Evolutionary conservation across 2,113 vertebrate genomes (phyloP).

Genomic region (Hyperoodon ampullatus): DNA sequence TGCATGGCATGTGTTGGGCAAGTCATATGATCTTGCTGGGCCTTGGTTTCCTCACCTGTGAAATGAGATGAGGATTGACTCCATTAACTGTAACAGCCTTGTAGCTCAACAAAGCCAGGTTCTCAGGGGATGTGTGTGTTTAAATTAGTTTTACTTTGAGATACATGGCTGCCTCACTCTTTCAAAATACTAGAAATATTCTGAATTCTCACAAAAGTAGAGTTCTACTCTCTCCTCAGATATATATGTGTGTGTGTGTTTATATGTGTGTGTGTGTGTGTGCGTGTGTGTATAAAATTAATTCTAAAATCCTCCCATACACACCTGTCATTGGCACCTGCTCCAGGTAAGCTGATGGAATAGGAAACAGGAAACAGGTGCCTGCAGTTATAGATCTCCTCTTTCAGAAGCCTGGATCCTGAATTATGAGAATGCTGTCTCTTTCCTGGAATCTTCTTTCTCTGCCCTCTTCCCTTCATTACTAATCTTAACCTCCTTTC

Average conservation of each 20-base stretch:
- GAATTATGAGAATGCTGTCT: neutral
- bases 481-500: neutral
- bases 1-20: fast-evolving
- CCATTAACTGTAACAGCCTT: neutral
- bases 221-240: neutral
- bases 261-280: neutral
- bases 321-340: neutral
- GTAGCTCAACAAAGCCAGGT: neutral
- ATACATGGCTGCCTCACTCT: neutral
- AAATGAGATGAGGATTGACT: neutral
- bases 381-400: neutral
- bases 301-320: neutral
- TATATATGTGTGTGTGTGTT: neutral
- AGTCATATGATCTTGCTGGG: neutral
- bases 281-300: too few species aligned
- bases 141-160: neutral
- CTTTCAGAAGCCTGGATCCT: neutral
- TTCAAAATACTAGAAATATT: neutral
- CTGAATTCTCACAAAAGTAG: neutral
- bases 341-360: neutral
- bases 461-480: neutral
- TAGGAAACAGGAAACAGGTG: neutral
- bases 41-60: neutral
- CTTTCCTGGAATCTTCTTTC: neutral
- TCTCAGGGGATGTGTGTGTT: neutral